A percentile compares a stretch with the other conserved stretches of the same genome.
Evolutionary conservation across 2,888 invertebrate species (phyloP).

Genomic region (Lasioglossum oenotherae): DNA sequence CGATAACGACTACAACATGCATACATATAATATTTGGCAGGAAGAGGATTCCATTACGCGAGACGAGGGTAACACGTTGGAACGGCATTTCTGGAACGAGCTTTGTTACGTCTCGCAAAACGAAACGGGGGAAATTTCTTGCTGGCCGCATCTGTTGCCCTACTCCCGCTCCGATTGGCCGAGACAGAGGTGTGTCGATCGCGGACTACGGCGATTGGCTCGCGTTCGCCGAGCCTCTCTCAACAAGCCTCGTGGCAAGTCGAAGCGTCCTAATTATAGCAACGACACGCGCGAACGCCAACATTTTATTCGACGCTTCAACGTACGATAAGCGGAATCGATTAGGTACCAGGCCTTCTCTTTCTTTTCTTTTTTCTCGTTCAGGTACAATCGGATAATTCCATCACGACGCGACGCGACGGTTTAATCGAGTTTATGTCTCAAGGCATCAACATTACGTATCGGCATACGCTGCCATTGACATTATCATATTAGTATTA

Average conservation of each 20-base stretch:
- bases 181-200: constrained; percentile 73
- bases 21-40: neutral
- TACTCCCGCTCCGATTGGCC: constrained; percentile 53
- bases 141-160: neutral
- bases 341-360: neutral
- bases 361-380: neutral
- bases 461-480: neutral
- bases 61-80: neutral
- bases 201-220: constrained; percentile 71
- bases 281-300: constrained; percentile 27
- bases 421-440: neutral
- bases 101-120: neutral
- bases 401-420: neutral
- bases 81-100: constrained; percentile 8
- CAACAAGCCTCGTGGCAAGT: constrained; percentile 17
- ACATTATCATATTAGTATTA: no score
- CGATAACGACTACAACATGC: neutral
- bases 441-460: neutral
- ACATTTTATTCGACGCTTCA: constrained; percentile 20
- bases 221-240: constrained; percentile 74
- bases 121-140: constrained; percentile 27
- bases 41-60: constrained; percentile 21
- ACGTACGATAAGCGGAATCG: neutral
- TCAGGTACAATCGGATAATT: neutral
- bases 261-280: constrained; percentile 42